Percentiles rank a stretch among this genome's conserved stretches.
These are phyloP conservation scores for Gobius niger DNA, from an alignment of 2,113 vertebrate genomes.

Conservation along the genomic window DNA sequence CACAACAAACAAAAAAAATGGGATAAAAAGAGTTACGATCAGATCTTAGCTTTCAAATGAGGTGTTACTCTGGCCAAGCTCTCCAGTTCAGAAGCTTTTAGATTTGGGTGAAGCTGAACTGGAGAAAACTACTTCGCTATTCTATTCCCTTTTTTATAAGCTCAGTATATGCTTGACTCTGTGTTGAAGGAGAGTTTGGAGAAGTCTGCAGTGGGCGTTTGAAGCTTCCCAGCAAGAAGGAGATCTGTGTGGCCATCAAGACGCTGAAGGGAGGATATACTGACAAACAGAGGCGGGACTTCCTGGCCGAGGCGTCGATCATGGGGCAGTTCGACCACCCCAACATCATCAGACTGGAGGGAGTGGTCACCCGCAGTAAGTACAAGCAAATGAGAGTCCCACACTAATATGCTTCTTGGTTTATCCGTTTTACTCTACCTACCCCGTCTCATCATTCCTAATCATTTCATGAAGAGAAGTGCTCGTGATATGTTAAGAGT, in stretches of 20 bases:
- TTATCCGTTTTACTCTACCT: too few species aligned
- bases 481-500: too few species aligned
- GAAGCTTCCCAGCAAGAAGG: slow-evolving; percentile 94
- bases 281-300: slow-evolving; percentile 94
- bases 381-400: slow-evolving; percentile 8
- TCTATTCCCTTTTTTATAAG: background rate
- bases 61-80: too few species aligned
- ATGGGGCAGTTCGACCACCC: slow-evolving; percentile 99
- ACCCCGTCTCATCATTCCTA: too few species aligned
- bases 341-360: slow-evolving; percentile 95
- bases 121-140: too few species aligned
- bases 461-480: too few species aligned
- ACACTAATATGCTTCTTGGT: too few species aligned
- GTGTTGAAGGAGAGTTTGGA: slow-evolving; percentile 90
- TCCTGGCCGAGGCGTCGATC: slow-evolving; percentile 94
- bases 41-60: too few species aligned
- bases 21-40: too few species aligned
- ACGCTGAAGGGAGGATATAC: slow-evolving; percentile 96
- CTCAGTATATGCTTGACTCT: background rate
- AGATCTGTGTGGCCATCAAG: slow-evolving; percentile 97
- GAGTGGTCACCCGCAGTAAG: slow-evolving; percentile 98
- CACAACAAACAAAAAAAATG: background rate
- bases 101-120: too few species aligned
- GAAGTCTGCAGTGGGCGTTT: slow-evolving; percentile 96
- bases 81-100: too few species aligned